Conservation (phyloP, 1,140 invertebrate genomes). For the Marisa cornuarietis region DNA sequence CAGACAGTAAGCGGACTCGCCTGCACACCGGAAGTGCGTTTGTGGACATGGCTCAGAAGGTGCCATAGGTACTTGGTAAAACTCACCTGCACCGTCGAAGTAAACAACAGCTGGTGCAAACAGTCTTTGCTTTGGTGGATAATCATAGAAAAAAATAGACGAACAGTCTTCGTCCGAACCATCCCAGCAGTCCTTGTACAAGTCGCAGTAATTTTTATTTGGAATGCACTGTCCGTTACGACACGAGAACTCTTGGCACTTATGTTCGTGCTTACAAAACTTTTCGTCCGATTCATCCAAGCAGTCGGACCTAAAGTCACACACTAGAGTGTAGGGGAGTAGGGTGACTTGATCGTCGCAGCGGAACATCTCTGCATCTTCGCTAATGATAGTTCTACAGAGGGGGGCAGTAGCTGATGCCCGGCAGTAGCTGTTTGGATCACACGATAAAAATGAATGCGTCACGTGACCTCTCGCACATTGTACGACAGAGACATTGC, state of each 20-base stretch:
- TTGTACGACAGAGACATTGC: too few relatives aligned
- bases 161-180: constrained; percentile 4
- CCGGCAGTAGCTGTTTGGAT: too few relatives aligned
- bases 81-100: background rate
- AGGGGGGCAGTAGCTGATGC: too few relatives aligned
- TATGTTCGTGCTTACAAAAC: too few relatives aligned
- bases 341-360: background rate
- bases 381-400: too few relatives aligned
- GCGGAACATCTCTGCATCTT: too few relatives aligned
- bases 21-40: constrained; percentile 6
- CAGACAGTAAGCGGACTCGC: background rate
- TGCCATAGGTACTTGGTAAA: background rate
- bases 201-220: background rate
- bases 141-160: background rate
- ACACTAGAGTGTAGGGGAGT: constrained; percentile 2
- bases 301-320: background rate
- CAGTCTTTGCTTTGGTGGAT: background rate
- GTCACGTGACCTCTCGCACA: too few relatives aligned
- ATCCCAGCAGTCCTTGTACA: constrained; percentile 14
- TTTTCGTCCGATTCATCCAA: too few relatives aligned
- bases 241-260: background rate
- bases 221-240: background rate
- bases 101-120: constrained; percentile 7
- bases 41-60: background rate
- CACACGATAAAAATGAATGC: too few relatives aligned